Percentiles rank a stretch among this genome's conserved stretches.
Conservation (phyloP, 2,888 invertebrate genomes). For the Andrena fulva region DNA sequence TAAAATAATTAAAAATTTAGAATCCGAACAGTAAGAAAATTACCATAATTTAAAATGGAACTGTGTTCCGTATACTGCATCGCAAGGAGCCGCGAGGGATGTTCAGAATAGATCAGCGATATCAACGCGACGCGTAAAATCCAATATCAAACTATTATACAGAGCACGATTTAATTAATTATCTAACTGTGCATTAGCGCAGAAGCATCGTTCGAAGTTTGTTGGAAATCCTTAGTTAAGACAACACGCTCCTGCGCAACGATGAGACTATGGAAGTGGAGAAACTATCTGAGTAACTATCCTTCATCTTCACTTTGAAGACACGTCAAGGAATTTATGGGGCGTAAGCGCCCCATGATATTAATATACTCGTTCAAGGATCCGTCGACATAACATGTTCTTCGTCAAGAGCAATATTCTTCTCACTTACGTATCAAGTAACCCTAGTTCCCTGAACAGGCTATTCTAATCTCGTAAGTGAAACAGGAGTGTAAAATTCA, state of each 20-base stretch:
- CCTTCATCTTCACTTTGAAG: conserved; percentile 48
- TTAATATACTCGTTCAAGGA: conserved; percentile 54
- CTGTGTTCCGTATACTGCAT: too few species aligned
- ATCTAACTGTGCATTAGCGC: conserved; percentile 36
- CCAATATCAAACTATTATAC: not conserved
- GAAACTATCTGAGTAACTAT: conserved; percentile 55
- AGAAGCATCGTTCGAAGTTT: conserved; percentile 34
- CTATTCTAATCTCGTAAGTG: not conserved
- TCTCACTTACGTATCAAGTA: not conserved
- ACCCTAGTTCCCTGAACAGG: not conserved
- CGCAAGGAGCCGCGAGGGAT: too few species aligned
- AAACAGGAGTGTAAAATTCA: not conserved
- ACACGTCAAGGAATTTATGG: conserved; percentile 50
- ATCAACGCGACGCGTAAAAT: too few species aligned
- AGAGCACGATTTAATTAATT: conserved; percentile 38
- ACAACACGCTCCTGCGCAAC: conserved; percentile 1
- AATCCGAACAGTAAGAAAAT: too few species aligned
- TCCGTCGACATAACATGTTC: conserved; percentile 17
- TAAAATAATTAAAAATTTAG: too few species aligned
- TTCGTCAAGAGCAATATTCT: not conserved
- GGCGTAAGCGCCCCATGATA: conserved; percentile 47
- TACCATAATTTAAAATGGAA: too few species aligned
- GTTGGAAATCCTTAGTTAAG: conserved; percentile 41
- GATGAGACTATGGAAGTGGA: conserved; percentile 23
- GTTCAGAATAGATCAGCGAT: too few species aligned